phyloP scores from a whole-genome alignment of 2,888 invertebrate species.

The Chloroclystis v-ata region DNA sequence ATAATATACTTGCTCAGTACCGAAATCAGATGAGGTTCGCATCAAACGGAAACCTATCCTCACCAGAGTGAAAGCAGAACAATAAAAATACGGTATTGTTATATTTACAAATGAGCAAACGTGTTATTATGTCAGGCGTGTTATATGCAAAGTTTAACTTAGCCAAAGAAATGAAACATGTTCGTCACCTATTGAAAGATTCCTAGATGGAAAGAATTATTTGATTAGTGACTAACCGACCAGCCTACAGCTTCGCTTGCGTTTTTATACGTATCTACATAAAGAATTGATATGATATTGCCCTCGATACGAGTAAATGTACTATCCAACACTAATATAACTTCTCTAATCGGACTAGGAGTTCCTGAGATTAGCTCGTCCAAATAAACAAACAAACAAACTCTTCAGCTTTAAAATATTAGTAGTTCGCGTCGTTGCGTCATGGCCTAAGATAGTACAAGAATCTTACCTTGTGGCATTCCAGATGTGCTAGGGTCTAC shows the following conservation, averaged over 20 bases:
- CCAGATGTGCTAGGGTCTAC: constrained; percentile 50
- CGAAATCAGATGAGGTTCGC: neutral
- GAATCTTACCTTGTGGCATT: constrained; percentile 53
- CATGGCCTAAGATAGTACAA: neutral
- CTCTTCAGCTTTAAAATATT: no score
- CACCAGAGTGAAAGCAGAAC: neutral
- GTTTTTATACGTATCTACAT: no score
- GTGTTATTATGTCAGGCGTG: neutral
- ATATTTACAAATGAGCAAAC: neutral
- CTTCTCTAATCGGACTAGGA: no score
- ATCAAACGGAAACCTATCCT: neutral
- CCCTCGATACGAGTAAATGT: no score
- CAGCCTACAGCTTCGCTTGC: no score
- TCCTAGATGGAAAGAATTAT: neutral
- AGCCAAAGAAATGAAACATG: no score
- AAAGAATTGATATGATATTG: no score
- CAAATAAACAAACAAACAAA: no score
- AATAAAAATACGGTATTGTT: neutral
- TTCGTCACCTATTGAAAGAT: neutral
- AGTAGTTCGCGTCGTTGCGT: neutral
- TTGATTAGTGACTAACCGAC: no score
- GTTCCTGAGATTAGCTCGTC: no score
- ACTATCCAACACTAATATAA: no score
- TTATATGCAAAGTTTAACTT: no score
- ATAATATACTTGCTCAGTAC: neutral